Evolutionary conservation across 2,888 invertebrate genomes (phyloP), one percentile per base, ranked within the genome.

Genomic region (Myopa tessellatipennis): DNA sequence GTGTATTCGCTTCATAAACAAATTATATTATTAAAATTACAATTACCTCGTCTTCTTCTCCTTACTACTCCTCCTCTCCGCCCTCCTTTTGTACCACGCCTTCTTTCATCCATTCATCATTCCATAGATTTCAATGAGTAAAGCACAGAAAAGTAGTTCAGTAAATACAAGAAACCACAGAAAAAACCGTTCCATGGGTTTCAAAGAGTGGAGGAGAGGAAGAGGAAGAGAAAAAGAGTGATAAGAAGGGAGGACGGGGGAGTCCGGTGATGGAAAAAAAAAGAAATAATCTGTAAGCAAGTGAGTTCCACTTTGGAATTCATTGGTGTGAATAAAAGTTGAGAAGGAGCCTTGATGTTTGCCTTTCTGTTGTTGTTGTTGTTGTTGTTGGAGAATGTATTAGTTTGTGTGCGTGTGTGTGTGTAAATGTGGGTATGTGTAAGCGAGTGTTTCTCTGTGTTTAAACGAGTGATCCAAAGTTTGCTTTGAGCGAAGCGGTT

Each of bases 281-380:
- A 26, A 40, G 18, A 38, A 52, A 5, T 34, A 74, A 52, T 16
- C 65, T 65, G 38, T 36, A 67, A 65, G 55, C 45, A 45, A 45
- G 45, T 45, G 45, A 45, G 50, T 74, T 52, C 67, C 67, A 74
- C 67, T 74, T 74, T 65, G 74, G 55, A n/a, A 74, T 74, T 55
- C 74, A 74, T 55, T 74, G 74, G 74, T 67, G 74, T 74, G 67
- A 74, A 74, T 74, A 74, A 74, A 74, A 38, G 52, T 67, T 65
- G 18, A 38, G 65, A 55, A 67, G 67, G 18, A 65, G 74, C 67
- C 74, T 67, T 74, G 74, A 74, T 61, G 61, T 72, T 72, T 72
- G 72, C 72, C 55, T 55, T 72, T 12, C 45, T 72, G 60, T 40
- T 26, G 61, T 38, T 70, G 55, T 36, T 52, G 55, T 36, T 52